A percentile compares a stretch with the other conserved stretches of the same genome.
Evolutionary conservation across 2,797 vertebrate species (phyloP).

Genomic region (Fratercula arctica): DNA sequence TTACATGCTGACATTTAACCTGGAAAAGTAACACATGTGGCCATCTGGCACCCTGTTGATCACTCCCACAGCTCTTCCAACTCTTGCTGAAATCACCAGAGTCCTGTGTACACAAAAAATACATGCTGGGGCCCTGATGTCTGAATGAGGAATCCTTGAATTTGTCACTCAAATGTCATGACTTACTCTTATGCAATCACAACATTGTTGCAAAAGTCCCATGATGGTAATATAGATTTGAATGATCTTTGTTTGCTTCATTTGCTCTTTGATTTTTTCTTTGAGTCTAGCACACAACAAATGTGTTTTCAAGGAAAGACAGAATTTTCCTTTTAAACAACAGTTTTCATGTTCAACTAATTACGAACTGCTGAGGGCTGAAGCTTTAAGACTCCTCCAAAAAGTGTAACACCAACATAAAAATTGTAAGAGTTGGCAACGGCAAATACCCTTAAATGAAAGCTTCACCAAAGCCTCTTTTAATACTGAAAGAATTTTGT

Average conservation of each 20-base stretch:
- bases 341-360: neutral
- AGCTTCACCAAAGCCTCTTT: neutral
- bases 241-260: neutral
- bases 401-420: neutral
- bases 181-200: neutral
- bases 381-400: neutral
- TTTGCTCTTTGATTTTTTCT: neutral
- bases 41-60: conserved; percentile 22
- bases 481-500: neutral
- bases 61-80: neutral
- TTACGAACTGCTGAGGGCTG: neutral
- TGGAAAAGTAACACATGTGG: neutral
- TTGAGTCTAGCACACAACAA: neutral
- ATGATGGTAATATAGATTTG: neutral
- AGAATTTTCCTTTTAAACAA: neutral
- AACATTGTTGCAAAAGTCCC: neutral
- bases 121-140: neutral
- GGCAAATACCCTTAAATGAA: neutral
- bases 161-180: neutral
- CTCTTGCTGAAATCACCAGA: neutral
- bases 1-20: conserved; percentile 44
- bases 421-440: neutral
- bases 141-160: neutral
- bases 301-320: neutral
- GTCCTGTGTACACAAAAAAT: neutral